phyloP scores from a whole-genome alignment of 2,888 invertebrate genomes.

The Cryptus viduatorius region DNA sequence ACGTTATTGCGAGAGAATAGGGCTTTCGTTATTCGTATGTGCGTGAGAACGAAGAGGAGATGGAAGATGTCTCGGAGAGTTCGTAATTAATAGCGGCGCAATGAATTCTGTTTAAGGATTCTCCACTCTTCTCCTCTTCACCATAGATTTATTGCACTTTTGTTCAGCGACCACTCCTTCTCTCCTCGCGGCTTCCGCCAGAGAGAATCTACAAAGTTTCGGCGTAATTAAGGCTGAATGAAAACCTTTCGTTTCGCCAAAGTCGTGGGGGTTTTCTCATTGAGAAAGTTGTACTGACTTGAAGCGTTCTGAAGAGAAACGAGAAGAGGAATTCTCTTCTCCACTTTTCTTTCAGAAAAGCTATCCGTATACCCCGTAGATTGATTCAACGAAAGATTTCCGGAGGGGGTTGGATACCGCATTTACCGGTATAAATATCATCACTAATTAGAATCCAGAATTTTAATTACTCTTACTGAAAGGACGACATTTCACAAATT shows the following conservation, averaged over 20 bases:
- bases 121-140: conserved; percentile 52
- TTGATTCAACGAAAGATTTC: conserved; percentile 26
- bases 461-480: conserved; percentile 4
- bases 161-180: conserved; percentile 49
- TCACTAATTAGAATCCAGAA: conserved; percentile 22
- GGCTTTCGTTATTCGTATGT: neutral
- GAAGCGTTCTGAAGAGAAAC: conserved; percentile 3
- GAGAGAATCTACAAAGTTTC: conserved; percentile 61
- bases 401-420: neutral
- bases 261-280: conserved; percentile 30
- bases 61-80: conserved; percentile 17
- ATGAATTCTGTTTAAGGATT: conserved; percentile 73
- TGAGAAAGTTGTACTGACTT: conserved; percentile 50
- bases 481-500: neutral
- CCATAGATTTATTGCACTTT: conserved; percentile 64
- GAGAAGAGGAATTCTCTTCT: conserved; percentile 1
- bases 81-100: conserved; percentile 57
- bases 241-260: conserved; percentile 49
- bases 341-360: neutral
- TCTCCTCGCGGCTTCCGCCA: conserved; percentile 16
- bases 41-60: conserved; percentile 18
- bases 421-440: conserved; percentile 12
- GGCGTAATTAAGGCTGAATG: conserved; percentile 65
- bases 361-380: conserved; percentile 5
- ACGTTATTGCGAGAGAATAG: neutral